A percentile compares a stretch with the other conserved stretches of the same genome.
Evolutionary conservation across 1,140 invertebrate genomes (phyloP).

Genomic region (Achatina immaculata): DNA sequence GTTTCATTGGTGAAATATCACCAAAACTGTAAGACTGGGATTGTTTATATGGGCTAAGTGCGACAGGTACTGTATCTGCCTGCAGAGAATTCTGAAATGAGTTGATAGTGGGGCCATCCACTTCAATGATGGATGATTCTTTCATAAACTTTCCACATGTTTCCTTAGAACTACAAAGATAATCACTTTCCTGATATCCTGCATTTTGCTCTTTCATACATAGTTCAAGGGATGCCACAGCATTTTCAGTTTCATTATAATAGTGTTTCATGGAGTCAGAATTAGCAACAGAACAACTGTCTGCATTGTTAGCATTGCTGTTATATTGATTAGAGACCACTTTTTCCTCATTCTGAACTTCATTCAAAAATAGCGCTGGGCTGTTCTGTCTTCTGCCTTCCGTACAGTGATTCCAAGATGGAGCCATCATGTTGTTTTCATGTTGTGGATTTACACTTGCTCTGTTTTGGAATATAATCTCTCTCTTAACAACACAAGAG

Average conservation of each 20-base stretch:
- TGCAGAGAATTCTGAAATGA: background rate
- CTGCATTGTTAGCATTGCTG: too few species aligned
- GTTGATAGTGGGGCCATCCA: background rate
- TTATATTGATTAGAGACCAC: too few species aligned
- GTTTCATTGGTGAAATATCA: background rate
- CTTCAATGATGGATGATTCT: background rate
- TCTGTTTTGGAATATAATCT: background rate
- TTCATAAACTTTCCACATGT: background rate
- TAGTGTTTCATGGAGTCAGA: background rate
- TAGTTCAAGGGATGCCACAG: slow-evolving; percentile 1
- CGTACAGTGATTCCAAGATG: too few species aligned
- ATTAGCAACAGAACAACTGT: too few species aligned
- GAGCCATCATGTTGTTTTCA: too few species aligned
- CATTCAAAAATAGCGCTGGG: background rate
- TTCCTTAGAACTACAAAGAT: too few species aligned
- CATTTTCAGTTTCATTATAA: slow-evolving; percentile 8
- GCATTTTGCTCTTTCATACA: slow-evolving; percentile 9
- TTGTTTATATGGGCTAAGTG: background rate
- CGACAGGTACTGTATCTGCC: background rate
- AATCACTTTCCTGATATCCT: background rate
- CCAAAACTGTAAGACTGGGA: background rate
- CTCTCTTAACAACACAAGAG: background rate
- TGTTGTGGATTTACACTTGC: background rate
- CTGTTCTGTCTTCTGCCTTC: too few species aligned
- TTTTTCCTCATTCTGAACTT: background rate